Evolutionary conservation across 2,888 invertebrate genomes (phyloP).

Genomic region (Lasioglossum malachurum): DNA sequence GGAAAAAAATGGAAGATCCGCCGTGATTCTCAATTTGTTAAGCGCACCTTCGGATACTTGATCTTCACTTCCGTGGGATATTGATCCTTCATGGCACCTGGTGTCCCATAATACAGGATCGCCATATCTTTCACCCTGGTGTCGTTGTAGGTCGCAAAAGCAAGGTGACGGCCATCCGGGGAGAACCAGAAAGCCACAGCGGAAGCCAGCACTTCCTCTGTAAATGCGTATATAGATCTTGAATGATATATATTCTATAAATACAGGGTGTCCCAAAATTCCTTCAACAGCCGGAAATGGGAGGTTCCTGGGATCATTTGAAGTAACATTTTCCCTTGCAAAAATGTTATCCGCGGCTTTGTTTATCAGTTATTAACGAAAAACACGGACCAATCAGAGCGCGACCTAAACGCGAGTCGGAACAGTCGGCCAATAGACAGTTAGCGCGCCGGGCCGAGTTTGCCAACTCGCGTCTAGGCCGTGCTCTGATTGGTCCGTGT

Average conservation of each 20-base stretch:
- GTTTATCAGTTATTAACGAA: no score
- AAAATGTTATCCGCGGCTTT: no score
- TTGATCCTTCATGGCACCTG: conserved; percentile 87
- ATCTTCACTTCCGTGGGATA: conserved; percentile 89
- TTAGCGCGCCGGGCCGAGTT: no score
- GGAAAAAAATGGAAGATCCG: neutral
- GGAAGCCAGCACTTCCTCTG: conserved; percentile 92
- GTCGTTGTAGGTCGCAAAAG: conserved; percentile 91
- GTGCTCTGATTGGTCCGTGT: no score
- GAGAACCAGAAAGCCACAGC: conserved; percentile 94
- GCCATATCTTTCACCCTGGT: conserved; percentile 88
- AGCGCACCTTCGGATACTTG: conserved; percentile 91
- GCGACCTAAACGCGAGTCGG: no score
- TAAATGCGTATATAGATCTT: conserved; percentile 67
- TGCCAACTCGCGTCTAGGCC: no score
- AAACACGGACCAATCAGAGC: no score
- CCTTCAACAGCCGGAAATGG: no score
- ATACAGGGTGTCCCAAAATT: no score
- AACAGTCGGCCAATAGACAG: no score
- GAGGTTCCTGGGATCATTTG: no score
- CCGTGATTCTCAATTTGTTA: neutral
- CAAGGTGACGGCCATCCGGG: conserved; percentile 88
- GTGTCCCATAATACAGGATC: conserved; percentile 89
- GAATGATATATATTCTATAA: neutral
- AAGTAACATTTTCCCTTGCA: no score